Evolutionary conservation across 2,113 vertebrate species (phyloP).

Genomic region (Oryzias woworae): DNA sequence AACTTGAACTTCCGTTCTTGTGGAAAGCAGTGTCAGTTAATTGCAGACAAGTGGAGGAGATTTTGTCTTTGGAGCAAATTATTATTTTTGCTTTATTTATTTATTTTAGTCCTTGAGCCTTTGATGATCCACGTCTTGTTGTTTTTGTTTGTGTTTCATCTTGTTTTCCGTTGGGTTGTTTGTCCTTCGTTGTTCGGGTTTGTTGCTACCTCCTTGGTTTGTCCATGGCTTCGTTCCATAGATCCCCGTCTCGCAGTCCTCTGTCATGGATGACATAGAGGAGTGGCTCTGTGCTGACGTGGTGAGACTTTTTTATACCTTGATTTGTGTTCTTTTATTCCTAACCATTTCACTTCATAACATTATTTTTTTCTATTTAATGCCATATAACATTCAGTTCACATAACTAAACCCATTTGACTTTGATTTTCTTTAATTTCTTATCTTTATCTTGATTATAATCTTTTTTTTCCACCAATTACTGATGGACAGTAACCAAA

Average conservation of each 20-base stretch:
- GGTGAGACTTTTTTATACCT: slow-evolving; percentile 90
- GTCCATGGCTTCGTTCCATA: slow-evolving; percentile 87
- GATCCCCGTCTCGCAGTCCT: slow-evolving; percentile 97
- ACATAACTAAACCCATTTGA: slow-evolving; percentile 25
- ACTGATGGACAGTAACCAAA: slow-evolving; percentile 11
- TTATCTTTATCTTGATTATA: slow-evolving; percentile 22
- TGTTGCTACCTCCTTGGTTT: slow-evolving; percentile 78
- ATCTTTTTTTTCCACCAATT: slow-evolving; percentile 22
- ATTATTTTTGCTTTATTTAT: slow-evolving; percentile 36
- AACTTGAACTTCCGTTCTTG: slow-evolving; percentile 29
- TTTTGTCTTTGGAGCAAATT: slow-evolving; percentile 27
- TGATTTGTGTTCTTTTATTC: slow-evolving; percentile 64
- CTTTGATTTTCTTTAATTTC: slow-evolving; percentile 36
- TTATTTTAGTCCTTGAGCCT: slow-evolving; percentile 45
- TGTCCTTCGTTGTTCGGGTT: slow-evolving; percentile 80
- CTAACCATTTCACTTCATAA: slow-evolving; percentile 13
- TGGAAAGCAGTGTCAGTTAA: slow-evolving; percentile 18
- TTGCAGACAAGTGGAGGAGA: slow-evolving; percentile 26
- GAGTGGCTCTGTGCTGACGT: slow-evolving; percentile 98
- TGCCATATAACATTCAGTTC: slow-evolving; percentile 37
- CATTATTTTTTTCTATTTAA: slow-evolving; percentile 21
- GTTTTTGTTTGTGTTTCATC: slow-evolving; percentile 53
- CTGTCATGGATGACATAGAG: slow-evolving; percentile 99
- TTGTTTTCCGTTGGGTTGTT: slow-evolving; percentile 41
- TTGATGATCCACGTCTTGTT: slow-evolving; percentile 73